phyloP scores from a whole-genome alignment of 1,140 invertebrate genomes.

The Stratiolaelaps scimitus region DNA sequence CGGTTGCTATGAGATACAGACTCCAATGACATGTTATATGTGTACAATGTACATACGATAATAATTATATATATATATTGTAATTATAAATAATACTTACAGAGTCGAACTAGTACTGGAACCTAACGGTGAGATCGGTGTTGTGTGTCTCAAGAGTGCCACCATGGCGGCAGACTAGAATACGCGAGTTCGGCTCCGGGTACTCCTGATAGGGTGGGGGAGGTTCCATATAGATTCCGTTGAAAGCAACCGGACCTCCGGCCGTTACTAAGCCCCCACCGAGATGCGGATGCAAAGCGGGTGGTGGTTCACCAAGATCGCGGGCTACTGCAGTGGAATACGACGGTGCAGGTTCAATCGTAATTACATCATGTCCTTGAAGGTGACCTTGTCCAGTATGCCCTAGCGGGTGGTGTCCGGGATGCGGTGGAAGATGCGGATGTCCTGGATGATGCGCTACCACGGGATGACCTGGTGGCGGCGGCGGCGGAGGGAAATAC shows the following conservation, averaged over 20 bases:
- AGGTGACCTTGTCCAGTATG: too few species aligned
- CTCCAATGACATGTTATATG: too few species aligned
- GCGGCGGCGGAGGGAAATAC: background rate
- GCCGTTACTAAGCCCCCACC: background rate
- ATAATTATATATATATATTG: too few species aligned
- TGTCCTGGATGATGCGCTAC: too few species aligned
- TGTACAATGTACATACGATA: too few species aligned
- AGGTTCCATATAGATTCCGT: constrained; percentile 22
- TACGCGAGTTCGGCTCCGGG: constrained; percentile 5
- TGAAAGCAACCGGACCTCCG: constrained; percentile 2
- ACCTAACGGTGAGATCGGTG: constrained; percentile 26
- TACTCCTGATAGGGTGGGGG: constrained; percentile 13
- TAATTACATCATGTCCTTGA: background rate
- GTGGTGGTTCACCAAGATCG: constrained; percentile 12
- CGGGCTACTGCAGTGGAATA: constrained; percentile 5
- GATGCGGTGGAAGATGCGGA: too few species aligned
- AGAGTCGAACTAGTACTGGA: constrained; percentile 2
- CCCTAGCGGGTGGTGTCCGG: too few species aligned
- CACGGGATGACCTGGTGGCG: too few species aligned
- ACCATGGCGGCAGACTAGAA: constrained; percentile 13
- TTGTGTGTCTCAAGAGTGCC: constrained; percentile 19
- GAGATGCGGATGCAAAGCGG: background rate
- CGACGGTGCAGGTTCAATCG: constrained; percentile 13
- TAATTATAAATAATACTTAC: too few species aligned
- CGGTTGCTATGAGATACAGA: too few species aligned